A percentile compares a stretch with the other conserved stretches of the same genome.
Evolutionary conservation across 2,797 vertebrate species (phyloP).

Genomic region (Spinus pinus): DNA sequence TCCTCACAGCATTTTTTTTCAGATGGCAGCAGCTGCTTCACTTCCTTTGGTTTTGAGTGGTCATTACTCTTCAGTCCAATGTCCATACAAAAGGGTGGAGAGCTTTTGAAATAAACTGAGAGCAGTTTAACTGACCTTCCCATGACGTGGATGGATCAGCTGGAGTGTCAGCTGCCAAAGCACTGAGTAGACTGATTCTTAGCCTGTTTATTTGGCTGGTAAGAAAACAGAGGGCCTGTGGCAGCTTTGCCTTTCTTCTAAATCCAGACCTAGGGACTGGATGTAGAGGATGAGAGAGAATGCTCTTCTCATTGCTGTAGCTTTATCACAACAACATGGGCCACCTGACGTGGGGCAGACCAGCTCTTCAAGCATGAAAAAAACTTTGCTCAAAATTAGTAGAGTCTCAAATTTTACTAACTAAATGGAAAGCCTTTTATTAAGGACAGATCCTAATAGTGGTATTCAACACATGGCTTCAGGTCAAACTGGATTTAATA

Average conservation of each 20-base stretch:
- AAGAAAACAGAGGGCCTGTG: neutral
- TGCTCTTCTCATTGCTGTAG: fast-evolving
- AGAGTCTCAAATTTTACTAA: neutral
- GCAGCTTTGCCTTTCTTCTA: neutral
- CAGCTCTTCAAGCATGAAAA: neutral
- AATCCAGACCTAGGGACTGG: neutral
- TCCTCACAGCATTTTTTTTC: neutral
- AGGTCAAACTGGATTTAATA: neutral
- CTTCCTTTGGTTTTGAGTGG: neutral
- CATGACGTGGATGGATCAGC: neutral
- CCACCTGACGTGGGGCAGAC: fast-evolving
- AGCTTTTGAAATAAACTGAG: neutral
- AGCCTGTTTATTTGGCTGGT: neutral
- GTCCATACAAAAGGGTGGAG: neutral
- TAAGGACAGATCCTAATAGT: neutral
- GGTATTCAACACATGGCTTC: neutral
- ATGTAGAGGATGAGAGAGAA: neutral
- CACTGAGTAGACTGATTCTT: neutral
- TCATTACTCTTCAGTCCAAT: neutral
- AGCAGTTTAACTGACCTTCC: neutral
- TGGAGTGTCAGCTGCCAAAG: fast-evolving
- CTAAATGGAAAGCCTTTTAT: neutral
- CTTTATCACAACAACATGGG: neutral
- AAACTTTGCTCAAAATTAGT: neutral
- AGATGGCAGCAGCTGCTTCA: neutral